Evolutionary conservation across 2,888 invertebrate species (phyloP).

Genomic region (Halictus quadricinctus): DNA sequence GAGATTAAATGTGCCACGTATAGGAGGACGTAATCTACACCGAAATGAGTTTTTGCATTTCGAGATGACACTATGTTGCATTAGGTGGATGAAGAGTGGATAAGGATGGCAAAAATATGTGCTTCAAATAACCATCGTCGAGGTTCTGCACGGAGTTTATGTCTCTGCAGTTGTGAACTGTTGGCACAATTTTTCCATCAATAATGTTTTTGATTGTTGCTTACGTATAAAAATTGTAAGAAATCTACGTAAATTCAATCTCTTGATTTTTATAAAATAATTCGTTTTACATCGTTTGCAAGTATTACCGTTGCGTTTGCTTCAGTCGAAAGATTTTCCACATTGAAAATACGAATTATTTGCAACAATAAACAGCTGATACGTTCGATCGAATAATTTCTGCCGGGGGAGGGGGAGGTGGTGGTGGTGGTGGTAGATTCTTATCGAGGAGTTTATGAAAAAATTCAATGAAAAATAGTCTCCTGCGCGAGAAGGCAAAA

Average conservation of each 20-base stretch:
- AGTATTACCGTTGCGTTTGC: background rate
- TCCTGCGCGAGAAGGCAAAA: background rate
- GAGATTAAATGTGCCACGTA: background rate
- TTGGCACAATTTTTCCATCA: background rate
- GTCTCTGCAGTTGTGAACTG: background rate
- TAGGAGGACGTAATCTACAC: background rate
- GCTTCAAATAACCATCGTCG: background rate
- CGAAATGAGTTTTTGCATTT: conserved; percentile 6
- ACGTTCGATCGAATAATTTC: background rate
- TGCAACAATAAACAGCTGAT: background rate
- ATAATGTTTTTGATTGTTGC: background rate
- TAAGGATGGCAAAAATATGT: background rate
- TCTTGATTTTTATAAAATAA: background rate
- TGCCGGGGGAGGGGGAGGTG: too few relatives aligned
- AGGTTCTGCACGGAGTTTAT: background rate
- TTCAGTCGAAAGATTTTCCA: background rate
- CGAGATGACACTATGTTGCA: background rate
- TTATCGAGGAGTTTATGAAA: background rate
- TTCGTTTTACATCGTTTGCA: background rate
- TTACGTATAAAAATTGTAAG: too few relatives aligned
- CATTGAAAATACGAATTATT: background rate
- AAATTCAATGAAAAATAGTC: conserved; percentile 2
- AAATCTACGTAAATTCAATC: background rate
- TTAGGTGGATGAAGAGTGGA: background rate
- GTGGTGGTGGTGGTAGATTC: background rate